A percentile compares a stretch with the other conserved stretches of the same genome.
Conservation (phyloP, 37 sponge, comb jelly and placozoan genomes). For the Tethya wilhelma region DNA sequence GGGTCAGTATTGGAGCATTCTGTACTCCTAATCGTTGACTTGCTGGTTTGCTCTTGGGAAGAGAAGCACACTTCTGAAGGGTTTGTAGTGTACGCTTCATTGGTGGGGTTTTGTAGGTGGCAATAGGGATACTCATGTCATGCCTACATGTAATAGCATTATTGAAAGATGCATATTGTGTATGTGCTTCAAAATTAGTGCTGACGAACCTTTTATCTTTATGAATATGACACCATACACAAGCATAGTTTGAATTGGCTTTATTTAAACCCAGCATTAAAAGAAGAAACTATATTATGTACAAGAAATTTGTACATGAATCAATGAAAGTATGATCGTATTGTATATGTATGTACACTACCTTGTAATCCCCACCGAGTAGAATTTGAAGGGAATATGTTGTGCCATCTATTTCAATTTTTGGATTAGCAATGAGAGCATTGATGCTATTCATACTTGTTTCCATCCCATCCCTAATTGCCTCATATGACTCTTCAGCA, state of each 20-base stretch:
- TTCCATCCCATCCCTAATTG: background rate
- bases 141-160: background rate
- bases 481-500: background rate
- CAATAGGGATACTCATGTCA: background rate
- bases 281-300: slow-evolving; percentile 20
- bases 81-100: background rate
- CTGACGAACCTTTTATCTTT: background rate
- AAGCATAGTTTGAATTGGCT: slow-evolving; percentile 20
- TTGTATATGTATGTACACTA: no score
- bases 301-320: no score
- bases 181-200: background rate
- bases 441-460: background rate
- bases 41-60: background rate
- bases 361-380: slow-evolving; percentile 37
- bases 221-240: slow-evolving; percentile 24
- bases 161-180: background rate
- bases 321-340: no score
- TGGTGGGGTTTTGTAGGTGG: background rate
- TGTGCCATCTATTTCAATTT: background rate
- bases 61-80: background rate
- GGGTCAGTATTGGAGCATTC: background rate
- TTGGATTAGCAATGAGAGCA: background rate
- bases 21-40: background rate
- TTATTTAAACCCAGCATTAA: slow-evolving; percentile 20
- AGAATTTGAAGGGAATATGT: background rate